Evolutionary conservation across 2,888 invertebrate genomes (phyloP).

Genomic region (Dicycla oo): DNA sequence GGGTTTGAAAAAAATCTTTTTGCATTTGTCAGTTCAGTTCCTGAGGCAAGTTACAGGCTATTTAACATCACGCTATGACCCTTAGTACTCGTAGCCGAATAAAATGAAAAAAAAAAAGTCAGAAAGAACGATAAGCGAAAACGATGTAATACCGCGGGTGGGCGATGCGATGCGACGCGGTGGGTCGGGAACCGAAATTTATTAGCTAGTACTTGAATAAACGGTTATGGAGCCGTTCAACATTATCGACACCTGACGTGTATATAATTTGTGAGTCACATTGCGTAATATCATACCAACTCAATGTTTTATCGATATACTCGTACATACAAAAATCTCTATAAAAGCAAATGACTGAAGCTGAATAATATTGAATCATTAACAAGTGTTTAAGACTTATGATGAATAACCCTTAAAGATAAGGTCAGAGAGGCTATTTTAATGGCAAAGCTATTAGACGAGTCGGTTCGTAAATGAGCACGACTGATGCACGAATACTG

Average conservation of each 20-base stretch:
- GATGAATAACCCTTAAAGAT: not conserved
- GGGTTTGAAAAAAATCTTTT: not conserved
- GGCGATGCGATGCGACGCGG: no score
- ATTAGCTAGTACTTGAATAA: no score
- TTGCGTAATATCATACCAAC: no score
- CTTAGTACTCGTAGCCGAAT: not conserved
- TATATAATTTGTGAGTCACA: no score
- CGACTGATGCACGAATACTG: not conserved
- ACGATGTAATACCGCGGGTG: no score
- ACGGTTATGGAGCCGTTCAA: no score
- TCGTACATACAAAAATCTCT: not conserved
- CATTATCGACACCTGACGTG: no score
- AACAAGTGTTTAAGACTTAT: constrained; percentile 1
- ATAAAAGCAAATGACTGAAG: not conserved
- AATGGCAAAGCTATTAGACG: constrained; percentile 24
- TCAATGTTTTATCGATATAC: no score
- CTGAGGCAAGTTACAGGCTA: not conserved
- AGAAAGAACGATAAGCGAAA: not conserved
- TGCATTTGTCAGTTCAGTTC: not conserved
- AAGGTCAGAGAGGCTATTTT: constrained; percentile 20
- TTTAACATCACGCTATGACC: not conserved
- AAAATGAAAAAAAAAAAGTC: not conserved
- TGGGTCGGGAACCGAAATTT: no score
- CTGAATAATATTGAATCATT: not conserved
- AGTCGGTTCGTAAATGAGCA: constrained; percentile 13